Conservation (phyloP, 2,797 vertebrate genomes). For the Dromococcyx pavoninus region DNA sequence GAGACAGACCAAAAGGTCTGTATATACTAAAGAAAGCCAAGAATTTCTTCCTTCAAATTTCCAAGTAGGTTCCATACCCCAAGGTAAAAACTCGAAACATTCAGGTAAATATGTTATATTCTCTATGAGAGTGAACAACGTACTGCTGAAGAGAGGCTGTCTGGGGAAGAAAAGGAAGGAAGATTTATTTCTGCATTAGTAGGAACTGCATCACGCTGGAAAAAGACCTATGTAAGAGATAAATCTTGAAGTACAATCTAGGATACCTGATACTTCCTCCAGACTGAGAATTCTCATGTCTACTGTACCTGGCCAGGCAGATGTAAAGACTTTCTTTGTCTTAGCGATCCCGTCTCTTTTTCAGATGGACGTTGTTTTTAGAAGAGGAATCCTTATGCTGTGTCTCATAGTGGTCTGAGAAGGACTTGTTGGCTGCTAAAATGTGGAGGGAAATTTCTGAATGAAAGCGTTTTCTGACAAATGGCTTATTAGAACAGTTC, state of each 20-base stretch:
- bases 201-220: background rate
- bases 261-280: background rate
- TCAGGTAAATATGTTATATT: background rate
- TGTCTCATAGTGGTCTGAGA: background rate
- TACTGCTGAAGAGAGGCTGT: background rate
- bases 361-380: background rate
- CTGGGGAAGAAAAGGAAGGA: background rate
- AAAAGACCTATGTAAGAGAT: background rate
- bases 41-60: background rate
- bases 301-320: background rate
- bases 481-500: background rate
- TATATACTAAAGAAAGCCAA: background rate
- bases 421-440: background rate
- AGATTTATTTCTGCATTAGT: background rate
- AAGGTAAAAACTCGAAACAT: background rate
- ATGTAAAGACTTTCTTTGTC: background rate
- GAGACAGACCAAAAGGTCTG: background rate
- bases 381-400: background rate
- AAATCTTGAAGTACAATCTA: background rate
- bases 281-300: background rate
- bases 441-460: background rate
- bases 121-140: background rate
- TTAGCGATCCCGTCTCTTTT: background rate
- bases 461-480: background rate
- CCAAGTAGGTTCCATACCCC: background rate